These are phyloP conservation scores for Nasonia giraulti DNA, from an alignment of 1,140 invertebrate species.

Conservation along the genomic window DNA sequence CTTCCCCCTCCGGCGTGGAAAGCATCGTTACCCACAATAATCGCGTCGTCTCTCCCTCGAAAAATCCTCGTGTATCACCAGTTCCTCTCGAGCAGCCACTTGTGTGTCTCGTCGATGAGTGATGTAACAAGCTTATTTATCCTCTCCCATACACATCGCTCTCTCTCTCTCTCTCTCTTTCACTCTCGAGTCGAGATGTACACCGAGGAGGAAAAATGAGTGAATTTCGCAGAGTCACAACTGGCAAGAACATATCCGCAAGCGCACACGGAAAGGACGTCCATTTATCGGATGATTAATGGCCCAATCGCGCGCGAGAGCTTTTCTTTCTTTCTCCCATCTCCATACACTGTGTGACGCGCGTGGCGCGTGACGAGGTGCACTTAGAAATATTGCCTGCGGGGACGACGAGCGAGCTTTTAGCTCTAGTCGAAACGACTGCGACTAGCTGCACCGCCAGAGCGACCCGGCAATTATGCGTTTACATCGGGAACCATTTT, in stretches of 20 bases:
- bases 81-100: neutral
- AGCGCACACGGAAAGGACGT: neutral
- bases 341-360: slow-evolving; percentile 19
- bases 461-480: neutral
- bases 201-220: slow-evolving; percentile 17
- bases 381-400: slow-evolving; percentile 63
- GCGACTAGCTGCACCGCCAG: neutral
- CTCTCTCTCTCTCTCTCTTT: too few relatives aligned
- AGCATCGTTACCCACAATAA: neutral
- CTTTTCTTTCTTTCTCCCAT: slow-evolving; percentile 12
- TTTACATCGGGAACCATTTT: neutral
- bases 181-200: neutral
- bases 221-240: slow-evolving; percentile 39
- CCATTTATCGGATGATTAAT: slow-evolving; percentile 56
- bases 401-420: slow-evolving; percentile 41
- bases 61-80: neutral
- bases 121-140: slow-evolving; percentile 35
- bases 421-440: slow-evolving; percentile 17
- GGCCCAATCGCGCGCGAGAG: slow-evolving; percentile 42
- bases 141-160: neutral
- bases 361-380: slow-evolving; percentile 50
- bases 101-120: neutral
- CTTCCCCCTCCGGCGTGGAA: neutral
- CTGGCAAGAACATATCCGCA: neutral
- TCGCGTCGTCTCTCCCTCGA: too few relatives aligned